Evolutionary conservation across 1,140 invertebrate genomes (phyloP), one percentile per base, ranked within the genome.

Genomic region (Drosophila biarmipes): DNA sequence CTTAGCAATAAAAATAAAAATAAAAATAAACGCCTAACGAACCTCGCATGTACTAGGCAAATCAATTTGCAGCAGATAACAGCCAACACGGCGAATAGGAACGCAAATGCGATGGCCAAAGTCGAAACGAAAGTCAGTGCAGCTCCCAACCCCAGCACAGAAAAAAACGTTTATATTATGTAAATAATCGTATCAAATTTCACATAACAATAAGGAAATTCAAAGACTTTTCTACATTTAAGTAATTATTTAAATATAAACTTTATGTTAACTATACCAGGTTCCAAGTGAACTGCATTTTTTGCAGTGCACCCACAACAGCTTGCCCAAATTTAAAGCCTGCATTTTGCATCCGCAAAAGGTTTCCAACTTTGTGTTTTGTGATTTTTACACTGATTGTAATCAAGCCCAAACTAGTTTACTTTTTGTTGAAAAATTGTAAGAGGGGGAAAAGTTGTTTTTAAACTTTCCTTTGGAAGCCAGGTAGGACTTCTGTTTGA

Each of bases 31-130:
- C 27, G 37, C 29, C 64, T 71, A 71, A 71, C 67, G 51, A 71
- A 43, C 52, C 51, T 40, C 42, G 67, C 66, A 68, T 69, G 63
- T 69, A 48, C 51, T 69, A 19, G 64, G 8, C 63, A 71, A 71
- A 71, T 71, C 67, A 71, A 71, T 71, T 71, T 56, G 63, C 10
- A 2, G 14, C 8, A 27, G 55, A 46, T 51, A 21, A 17, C 17
- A 15, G 53, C n/a, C 29, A 62, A 21, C n/a, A 15, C 19, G 31
- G 17, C 57, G 29, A 54, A 29, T 5, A 29, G 12, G 24, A 35
- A 38, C 14, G 6, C 46, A 69, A 69, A 29, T 38, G 14, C 15
- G 8, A 17, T 49, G 34, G n/a, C n/a, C n/a, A 19, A 59, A 38
- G 27, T 24, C 15, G 6, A 55, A 38, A 29, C 14, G 35, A 56